Percentiles rank a stretch among this genome's conserved stretches.
Evolutionary conservation across 2,797 vertebrate genomes (phyloP).

Genomic region (Etheostoma perlongum): DNA sequence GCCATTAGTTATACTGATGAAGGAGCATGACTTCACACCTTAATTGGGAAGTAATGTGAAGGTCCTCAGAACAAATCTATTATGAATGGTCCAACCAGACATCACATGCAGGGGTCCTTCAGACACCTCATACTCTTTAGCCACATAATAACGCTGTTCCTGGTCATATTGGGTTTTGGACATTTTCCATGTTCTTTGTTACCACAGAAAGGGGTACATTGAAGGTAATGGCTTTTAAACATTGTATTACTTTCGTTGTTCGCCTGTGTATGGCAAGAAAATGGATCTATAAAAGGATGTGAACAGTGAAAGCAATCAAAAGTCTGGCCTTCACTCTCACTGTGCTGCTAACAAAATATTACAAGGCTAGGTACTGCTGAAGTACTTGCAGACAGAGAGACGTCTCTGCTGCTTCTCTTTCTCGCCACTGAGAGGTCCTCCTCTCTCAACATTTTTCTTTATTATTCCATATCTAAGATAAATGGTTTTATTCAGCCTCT

Average conservation of each 20-base stretch:
- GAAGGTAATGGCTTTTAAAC: slow-evolving; percentile 73
- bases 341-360: slow-evolving; percentile 61
- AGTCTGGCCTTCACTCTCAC: slow-evolving; percentile 71
- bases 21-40: slow-evolving; percentile 83
- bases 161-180: slow-evolving; percentile 61
- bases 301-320: slow-evolving; percentile 74
- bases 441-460: slow-evolving; percentile 37
- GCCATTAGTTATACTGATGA: slow-evolving; percentile 82
- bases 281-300: slow-evolving; percentile 57
- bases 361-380: slow-evolving; percentile 70
- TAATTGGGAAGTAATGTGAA: slow-evolving; percentile 78
- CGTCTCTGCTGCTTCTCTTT: slow-evolving; percentile 37
- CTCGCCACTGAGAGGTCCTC: slow-evolving; percentile 47
- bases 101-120: slow-evolving; percentile 67
- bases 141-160: slow-evolving; percentile 60
- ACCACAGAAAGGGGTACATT: slow-evolving; percentile 48
- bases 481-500: slow-evolving; percentile 39
- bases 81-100: slow-evolving; percentile 75
- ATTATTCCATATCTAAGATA: slow-evolving; percentile 23
- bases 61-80: slow-evolving; percentile 85
- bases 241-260: slow-evolving; percentile 71
- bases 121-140: slow-evolving; percentile 61
- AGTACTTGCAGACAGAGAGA: slow-evolving; percentile 71
- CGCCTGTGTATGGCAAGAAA: slow-evolving; percentile 70
- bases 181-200: slow-evolving; percentile 67